A percentile compares a stretch with the other conserved stretches of the same genome.
phyloP scores from a whole-genome alignment of 2,888 invertebrate species.

The Lordiphosa fenestrarum region DNA sequence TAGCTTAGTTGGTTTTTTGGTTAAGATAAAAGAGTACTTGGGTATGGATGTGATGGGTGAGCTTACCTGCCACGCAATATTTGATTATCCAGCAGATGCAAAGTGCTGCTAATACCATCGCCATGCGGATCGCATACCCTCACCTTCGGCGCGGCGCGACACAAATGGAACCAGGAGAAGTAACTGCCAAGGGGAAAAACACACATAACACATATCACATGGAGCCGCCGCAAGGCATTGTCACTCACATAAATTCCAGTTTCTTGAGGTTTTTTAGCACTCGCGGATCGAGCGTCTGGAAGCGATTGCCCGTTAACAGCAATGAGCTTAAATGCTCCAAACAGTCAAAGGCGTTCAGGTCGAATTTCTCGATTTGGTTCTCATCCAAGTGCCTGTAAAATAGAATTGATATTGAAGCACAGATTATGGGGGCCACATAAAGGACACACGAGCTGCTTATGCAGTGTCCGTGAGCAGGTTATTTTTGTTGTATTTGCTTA shows the following conservation, averaged over 20 bases:
- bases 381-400: conserved; percentile 80
- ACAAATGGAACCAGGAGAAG: conserved; percentile 83
- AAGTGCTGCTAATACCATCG: conserved; percentile 83
- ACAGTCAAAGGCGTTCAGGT: conserved; percentile 79
- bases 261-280: conserved; percentile 79
- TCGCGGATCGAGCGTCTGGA: conserved; percentile 78
- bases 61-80: conserved; percentile 82
- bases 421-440: conserved; percentile 14
- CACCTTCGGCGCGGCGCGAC: conserved; percentile 82
- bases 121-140: conserved; percentile 83
- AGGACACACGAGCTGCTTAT: conserved; percentile 20
- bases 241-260: conserved; percentile 81
- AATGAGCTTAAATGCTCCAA: conserved; percentile 80
- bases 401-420: conserved; percentile 25
- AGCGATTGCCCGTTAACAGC: conserved; percentile 78
- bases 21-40: neutral
- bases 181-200: conserved; percentile 79
- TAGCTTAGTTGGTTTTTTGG: conserved; percentile 21
- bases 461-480: neutral
- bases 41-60: too few species aligned
- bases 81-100: conserved; percentile 83
- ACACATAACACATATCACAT: conserved; percentile 5
- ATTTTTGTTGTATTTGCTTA: conserved; percentile 14
- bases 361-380: conserved; percentile 80
- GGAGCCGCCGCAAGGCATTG: neutral